phyloP scores from a whole-genome alignment of 2,888 invertebrate species.

The Drosophila siamana region DNA sequence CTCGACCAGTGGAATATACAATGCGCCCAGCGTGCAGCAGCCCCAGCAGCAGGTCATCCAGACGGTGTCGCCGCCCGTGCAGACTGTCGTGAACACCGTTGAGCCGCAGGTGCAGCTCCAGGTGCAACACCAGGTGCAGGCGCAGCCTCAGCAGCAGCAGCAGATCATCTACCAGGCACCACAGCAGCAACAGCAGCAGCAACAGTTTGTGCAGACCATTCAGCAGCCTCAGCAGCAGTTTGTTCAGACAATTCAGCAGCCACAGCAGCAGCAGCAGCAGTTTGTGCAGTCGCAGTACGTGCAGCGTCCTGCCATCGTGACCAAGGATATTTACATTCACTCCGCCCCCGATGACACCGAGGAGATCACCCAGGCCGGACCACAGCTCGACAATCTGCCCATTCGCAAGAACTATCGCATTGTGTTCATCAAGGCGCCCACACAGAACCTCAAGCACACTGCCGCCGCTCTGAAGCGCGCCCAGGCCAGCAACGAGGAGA shows the following conservation, averaged over 20 bases:
- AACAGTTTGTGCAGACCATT: slow-evolving; percentile 37
- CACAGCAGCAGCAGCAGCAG: slow-evolving; percentile 47
- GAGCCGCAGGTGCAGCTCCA: slow-evolving; percentile 32
- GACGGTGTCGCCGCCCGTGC: slow-evolving; percentile 30
- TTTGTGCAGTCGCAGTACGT: slow-evolving; percentile 61
- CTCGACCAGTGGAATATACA: slow-evolving; percentile 69
- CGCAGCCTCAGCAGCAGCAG: slow-evolving; percentile 30
- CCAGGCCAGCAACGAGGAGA: slow-evolving; percentile 83
- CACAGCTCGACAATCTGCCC: slow-evolving; percentile 69
- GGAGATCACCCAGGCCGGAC: slow-evolving; percentile 57
- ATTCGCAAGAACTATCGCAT: slow-evolving; percentile 84
- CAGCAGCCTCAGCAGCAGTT: slow-evolving; percentile 41
- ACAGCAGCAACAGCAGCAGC: slow-evolving; percentile 16
- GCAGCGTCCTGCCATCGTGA: slow-evolving; percentile 78
- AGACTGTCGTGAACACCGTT: slow-evolving; percentile 31
- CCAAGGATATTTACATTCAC: slow-evolving; percentile 84
- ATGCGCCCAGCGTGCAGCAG: slow-evolving; percentile 31
- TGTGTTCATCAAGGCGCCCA: slow-evolving; percentile 85
- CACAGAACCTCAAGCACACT: slow-evolving; percentile 84
- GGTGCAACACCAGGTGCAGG: slow-evolving; percentile 44
- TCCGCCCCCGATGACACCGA: slow-evolving; percentile 83
- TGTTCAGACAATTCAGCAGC: slow-evolving; percentile 44
- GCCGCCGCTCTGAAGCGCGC: slow-evolving; percentile 82
- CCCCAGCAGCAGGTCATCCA: slow-evolving; percentile 47
- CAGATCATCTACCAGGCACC: slow-evolving; percentile 36